A percentile compares a stretch with the other conserved stretches of the same genome.
Evolutionary conservation across 92 coral and sea anemone genomes (phyloP).

Genomic region (Muricea muricata): DNA sequence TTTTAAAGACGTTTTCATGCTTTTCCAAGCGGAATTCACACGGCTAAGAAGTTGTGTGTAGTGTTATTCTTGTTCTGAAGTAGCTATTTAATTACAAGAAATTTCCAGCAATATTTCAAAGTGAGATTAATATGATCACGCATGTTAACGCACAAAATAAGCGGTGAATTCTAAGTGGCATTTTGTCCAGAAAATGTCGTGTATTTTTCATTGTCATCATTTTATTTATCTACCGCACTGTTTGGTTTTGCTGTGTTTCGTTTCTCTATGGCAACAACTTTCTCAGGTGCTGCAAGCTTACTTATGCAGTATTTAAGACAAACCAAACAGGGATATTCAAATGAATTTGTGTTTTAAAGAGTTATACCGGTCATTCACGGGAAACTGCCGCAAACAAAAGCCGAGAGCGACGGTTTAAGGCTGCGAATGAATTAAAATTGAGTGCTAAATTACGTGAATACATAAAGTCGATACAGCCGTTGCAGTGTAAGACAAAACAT

Average conservation of each 20-base stretch:
- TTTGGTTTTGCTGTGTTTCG: not conserved
- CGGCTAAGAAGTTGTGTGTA: too few relatives aligned
- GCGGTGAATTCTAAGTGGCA: not conserved
- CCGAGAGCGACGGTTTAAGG: not conserved
- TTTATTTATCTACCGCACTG: not conserved
- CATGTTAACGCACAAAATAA: not conserved
- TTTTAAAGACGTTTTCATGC: not conserved
- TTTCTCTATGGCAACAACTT: constrained; percentile 35
- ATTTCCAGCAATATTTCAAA: not conserved
- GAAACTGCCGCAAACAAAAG: not conserved
- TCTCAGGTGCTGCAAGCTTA: constrained; percentile 13
- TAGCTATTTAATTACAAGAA: not conserved
- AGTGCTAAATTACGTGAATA: not conserved
- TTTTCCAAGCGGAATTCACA: not conserved
- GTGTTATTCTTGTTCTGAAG: too few relatives aligned
- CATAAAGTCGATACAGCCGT: not conserved
- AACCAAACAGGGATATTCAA: not conserved
- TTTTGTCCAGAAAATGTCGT: too few relatives aligned
- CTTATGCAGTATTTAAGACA: constrained; percentile 4
- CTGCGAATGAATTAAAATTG: not conserved
- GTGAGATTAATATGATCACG: not conserved
- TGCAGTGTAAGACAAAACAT: not conserved
- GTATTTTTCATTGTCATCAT: not conserved
- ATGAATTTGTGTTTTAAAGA: not conserved
- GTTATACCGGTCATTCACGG: not conserved